Base-by-base conservation (phyloP, 2,888 invertebrate genomes). In the Drosophila pseudotakahashii region DNA sequence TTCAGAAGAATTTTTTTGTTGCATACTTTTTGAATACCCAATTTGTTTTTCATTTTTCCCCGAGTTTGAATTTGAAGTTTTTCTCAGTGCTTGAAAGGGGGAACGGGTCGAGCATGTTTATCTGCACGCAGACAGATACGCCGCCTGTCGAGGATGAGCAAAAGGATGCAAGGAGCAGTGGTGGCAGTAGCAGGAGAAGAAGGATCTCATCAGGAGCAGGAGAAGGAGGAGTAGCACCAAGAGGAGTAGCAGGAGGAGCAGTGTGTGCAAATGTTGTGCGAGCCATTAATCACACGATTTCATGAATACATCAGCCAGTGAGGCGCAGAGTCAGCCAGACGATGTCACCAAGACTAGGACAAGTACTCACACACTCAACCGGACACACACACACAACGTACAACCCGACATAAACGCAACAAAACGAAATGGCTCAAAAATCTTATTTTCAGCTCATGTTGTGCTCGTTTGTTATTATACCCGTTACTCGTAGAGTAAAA, bases 211-310 rank as follows among this genome's bases (percentile, higher is more conserved):
- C 34, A 39, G 59, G 36, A 64, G 58, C 39, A 54, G 47, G 26
- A 63, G 74, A 57, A 58, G 45, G 39, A 62, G 62, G 59, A 53
- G 69, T 52, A 51, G 34, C 14, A 50, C n/a, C n/a, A n/a, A n/a
- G n/a, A n/a, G n/a, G n/a, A n/a, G 60, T 51, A 64, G 53, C 48
- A 61, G 69, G 58, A 44, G 69, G 81, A 78, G 76, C 77, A 83
- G 89, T 82, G 88, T 89, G 90, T 91, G 89, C 88, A 91, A 90
- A 91, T 90, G 90, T 90, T 89, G 90, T 91, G 83, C 90, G 86
- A 91, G 90, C 91, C 91, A 91, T 91, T 91, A 91, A 91, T 91
- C 91, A 91, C 90, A 90, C 90, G 91, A 90, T 91, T 91, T 90
- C 91, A 90, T 90, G 90, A 91, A 91, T 91, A 91, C 90, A 91